These are phyloP conservation scores for Ophion obscuratus DNA, from an alignment of 2,888 invertebrate genomes.

Conservation along the genomic window DNA sequence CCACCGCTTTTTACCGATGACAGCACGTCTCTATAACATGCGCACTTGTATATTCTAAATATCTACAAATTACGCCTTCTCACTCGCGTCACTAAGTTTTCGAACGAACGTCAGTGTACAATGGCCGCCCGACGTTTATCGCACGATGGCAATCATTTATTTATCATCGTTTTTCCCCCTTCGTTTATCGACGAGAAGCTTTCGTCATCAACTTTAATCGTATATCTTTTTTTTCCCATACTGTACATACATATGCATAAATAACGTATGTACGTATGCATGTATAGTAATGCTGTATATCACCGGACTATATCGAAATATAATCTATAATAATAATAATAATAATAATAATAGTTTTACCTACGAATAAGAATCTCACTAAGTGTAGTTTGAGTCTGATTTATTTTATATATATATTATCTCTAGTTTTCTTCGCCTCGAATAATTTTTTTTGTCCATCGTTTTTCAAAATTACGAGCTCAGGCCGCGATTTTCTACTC, in stretches of 20 bases:
- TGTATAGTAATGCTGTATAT: slow-evolving; percentile 55
- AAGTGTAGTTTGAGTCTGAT: slow-evolving; percentile 67
- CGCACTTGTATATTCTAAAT: slow-evolving; percentile 26
- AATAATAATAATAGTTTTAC: slow-evolving; percentile 58
- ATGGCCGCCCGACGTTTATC: slow-evolving; percentile 11
- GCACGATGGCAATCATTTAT: slow-evolving; percentile 56
- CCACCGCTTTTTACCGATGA: slow-evolving; percentile 20
- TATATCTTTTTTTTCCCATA: slow-evolving; percentile 41
- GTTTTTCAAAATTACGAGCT: slow-evolving; percentile 41
- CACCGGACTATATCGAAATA: slow-evolving; percentile 56
- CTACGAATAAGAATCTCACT: slow-evolving; percentile 69
- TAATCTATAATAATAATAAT: slow-evolving; percentile 49
- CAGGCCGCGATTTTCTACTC: slow-evolving; percentile 6
- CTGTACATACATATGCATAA: slow-evolving; percentile 37
- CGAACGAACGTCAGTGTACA: slow-evolving; percentile 23
- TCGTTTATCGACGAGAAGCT: slow-evolving; percentile 32
- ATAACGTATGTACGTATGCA: slow-evolving; percentile 28
- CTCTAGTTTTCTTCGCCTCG: slow-evolving; percentile 39
- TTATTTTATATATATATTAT: slow-evolving; percentile 54
- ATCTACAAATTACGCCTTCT: slow-evolving; percentile 49
- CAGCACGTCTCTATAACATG: neutral
- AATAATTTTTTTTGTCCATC: slow-evolving; percentile 11
- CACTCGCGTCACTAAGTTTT: slow-evolving; percentile 37
- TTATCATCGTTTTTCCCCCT: slow-evolving; percentile 31
- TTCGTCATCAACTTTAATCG: slow-evolving; percentile 56